Base-by-base conservation (phyloP, 2,888 invertebrate species). In the Scaptodrosophila latifasciaeformis region DNA sequence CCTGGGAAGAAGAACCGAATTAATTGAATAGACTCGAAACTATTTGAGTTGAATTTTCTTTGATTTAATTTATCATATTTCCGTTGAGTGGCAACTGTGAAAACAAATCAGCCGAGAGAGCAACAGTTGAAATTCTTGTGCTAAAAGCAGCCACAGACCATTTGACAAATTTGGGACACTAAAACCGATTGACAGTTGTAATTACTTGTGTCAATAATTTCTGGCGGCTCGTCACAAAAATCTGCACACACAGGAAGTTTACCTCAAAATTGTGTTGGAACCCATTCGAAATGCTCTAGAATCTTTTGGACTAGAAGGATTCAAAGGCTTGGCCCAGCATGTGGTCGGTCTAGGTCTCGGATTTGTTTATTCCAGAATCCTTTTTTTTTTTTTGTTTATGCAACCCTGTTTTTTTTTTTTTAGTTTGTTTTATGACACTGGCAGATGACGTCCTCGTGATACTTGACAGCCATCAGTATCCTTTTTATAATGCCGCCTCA, bases 121-220 rank as follows among this genome's bases (percentile, higher is more conserved):
- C 24, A 21, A 44, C 54, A 46, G 57, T 54, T 52, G 67, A 53
- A 67, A 74, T 67, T 75, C 51, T 54, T 54, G n/a, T 44, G 49
- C 63, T 72, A 75, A 79, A 79, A 79, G 80, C 65, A 49, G 5
- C 24, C 40, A 40, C 44, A 39, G 51, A 43, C 44, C 46, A 49
- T 55, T 64, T 69, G 74, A 76, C 77, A 67, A 75, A 80, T 70
- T 70, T 65, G 78, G 75, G 67, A 65, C 75, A 80, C 75, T 75
- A 80, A 77, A 80, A 67, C 54, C 74, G 64, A 80, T 70, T 72
- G 75, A 80, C 75, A 77, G 65, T 57, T 59, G 76, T 65, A 79
- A 79, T 75, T 80, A 75, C 77, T 80, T 72, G 56, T 59, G 65
- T 70, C 56, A 74, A 74, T 59, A 31, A 24, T n/a, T n/a, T n/a